These are phyloP conservation scores for Sipha flava DNA, from an alignment of 1,140 invertebrate genomes.

Conservation along the genomic window DNA sequence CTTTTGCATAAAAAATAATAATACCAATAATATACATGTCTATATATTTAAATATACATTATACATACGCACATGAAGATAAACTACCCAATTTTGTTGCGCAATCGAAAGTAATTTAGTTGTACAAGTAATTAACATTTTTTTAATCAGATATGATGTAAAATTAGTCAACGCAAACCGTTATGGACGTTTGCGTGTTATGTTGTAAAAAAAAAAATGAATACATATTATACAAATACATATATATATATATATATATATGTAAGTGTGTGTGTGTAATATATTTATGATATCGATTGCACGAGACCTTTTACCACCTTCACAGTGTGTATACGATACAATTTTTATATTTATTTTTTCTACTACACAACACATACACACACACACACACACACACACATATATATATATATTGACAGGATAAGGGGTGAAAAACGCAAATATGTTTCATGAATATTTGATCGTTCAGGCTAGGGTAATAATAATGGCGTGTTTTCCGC, in stretches of 20 bases:
- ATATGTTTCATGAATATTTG: constrained; percentile 22
- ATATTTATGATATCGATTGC: background rate
- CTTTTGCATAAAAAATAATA: background rate
- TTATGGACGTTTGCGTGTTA: background rate
- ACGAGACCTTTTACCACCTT: constrained; percentile 6
- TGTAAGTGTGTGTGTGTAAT: too few species aligned
- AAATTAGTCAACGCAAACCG: background rate
- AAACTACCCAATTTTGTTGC: background rate
- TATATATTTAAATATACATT: background rate
- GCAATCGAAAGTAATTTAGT: background rate
- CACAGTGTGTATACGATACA: constrained; percentile 6
- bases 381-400: too few species aligned
- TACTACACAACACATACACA: background rate
- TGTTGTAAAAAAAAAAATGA: background rate
- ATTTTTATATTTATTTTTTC: background rate
- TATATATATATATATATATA: too few species aligned
- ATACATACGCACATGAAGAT: too few species aligned
- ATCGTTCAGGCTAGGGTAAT: constrained; percentile 9
- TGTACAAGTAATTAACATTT: constrained; percentile 3
- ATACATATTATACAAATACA: too few species aligned
- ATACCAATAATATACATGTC: background rate
- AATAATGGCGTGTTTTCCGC: constrained; percentile 23
- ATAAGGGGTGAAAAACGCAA: background rate
- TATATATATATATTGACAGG: too few species aligned
- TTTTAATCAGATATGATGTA: background rate